phyloP scores from a whole-genome alignment of 2,888 invertebrate species.

The Drosophila kanekoi region DNA sequence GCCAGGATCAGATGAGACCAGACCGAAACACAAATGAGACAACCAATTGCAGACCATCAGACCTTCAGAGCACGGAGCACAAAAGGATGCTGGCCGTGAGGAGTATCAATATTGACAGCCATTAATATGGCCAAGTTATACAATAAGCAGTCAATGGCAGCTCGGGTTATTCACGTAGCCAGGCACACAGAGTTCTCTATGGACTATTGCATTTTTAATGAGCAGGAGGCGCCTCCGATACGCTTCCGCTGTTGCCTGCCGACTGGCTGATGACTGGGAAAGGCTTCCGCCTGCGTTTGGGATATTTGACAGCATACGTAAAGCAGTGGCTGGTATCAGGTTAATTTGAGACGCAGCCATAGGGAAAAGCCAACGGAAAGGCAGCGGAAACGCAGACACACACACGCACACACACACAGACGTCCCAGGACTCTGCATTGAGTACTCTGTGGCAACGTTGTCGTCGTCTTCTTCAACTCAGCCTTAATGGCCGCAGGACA shows the following conservation, averaged over 20 bases:
- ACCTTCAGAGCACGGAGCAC: background rate
- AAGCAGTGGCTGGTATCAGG: slow-evolving; percentile 56
- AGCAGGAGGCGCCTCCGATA: slow-evolving; percentile 71
- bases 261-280: slow-evolving; percentile 64
- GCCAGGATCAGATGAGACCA: slow-evolving; percentile 1
- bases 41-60: slow-evolving; percentile 12
- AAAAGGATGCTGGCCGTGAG: slow-evolving; percentile 38
- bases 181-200: slow-evolving; percentile 19
- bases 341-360: slow-evolving; percentile 70
- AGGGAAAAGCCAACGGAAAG: slow-evolving; percentile 63
- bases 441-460: slow-evolving; percentile 31
- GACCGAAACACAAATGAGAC: background rate
- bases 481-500: slow-evolving; percentile 78
- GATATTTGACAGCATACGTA: slow-evolving; percentile 66
- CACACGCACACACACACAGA: slow-evolving; percentile 17
- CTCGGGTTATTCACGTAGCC: slow-evolving; percentile 13
- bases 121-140: slow-evolving; percentile 69
- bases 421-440: slow-evolving; percentile 1
- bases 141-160: slow-evolving; percentile 53
- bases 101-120: slow-evolving; percentile 69
- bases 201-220: slow-evolving; percentile 76
- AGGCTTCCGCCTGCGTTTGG: slow-evolving; percentile 69
- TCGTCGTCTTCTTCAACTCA: slow-evolving; percentile 37
- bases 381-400: slow-evolving; percentile 52
- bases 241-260: slow-evolving; percentile 60